Evolutionary conservation across 2,888 invertebrate species (phyloP), one percentile per base, ranked within the genome.

Genomic region (Orchesellides sinensis): DNA sequence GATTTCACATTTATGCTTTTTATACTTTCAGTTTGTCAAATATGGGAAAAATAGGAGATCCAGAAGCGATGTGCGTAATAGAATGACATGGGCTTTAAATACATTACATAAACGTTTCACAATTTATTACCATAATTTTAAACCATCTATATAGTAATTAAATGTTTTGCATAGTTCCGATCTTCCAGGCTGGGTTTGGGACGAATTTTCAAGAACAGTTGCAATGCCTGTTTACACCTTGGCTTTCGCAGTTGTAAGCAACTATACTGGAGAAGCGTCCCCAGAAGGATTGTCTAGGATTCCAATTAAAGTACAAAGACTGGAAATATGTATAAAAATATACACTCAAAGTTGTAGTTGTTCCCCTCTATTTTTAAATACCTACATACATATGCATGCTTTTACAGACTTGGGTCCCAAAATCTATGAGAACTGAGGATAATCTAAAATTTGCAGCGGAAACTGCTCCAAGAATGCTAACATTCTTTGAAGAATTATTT

Each of bases 181-280:
- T 10, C 25, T 81, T 8, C 14, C 5, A 12, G 84, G 73, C 0
- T 85, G 85, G 85, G 79, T 84, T 45, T 84, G 84, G 83, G 85
- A 84, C 35, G n/a, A 12, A 8, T 75, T 45, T 14, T 19, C 40
- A 17, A 40, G 10, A 17, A 27, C 72, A 1, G 0, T 47, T 14
- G 47, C 14, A 14, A 27, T 56, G n/a, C 29, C 72, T 12, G 21
- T 25, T n/a, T 73, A 73, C 35, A 4, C 21, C 1, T n/a, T 73
- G 12, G 72, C 45, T 0, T 59, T 73, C 45, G 72, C 61, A 12
- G 72, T 73, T n/a, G 4, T 32, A 19, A 54, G 21, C 4, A 61
- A 73, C 14, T 70, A 56, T 17, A 25, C 23, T 3, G 32, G 19
- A 25, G 56, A 70, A 17, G 70, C 54, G 1, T 52, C 70, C 10